A percentile compares a stretch with the other conserved stretches of the same genome.
These are phyloP conservation scores for Sinopyrophorus schimmeli DNA, from an alignment of 2,888 invertebrate species.

Conservation along the genomic window DNA sequence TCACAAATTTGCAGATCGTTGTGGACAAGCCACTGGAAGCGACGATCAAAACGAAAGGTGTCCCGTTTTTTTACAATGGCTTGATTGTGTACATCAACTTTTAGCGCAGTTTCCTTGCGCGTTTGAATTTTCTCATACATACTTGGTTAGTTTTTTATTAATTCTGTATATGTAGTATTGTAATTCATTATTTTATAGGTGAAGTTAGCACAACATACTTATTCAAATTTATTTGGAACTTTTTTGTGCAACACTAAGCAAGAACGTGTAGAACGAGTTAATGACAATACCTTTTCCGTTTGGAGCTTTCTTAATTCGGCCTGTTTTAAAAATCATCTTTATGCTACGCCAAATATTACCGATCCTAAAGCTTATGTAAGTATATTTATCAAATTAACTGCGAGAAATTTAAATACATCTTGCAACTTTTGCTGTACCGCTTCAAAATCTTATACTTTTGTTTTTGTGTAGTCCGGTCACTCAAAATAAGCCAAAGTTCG, in stretches of 20 bases:
- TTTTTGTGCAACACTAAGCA: conserved; percentile 88
- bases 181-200: conserved; percentile 65
- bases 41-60: conserved; percentile 95
- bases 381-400: too few relatives aligned
- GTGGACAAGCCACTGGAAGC: conserved; percentile 77
- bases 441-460: too few relatives aligned
- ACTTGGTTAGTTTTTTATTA: conserved; percentile 69
- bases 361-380: conserved; percentile 55
- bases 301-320: conserved; percentile 84
- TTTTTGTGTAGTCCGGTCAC: too few relatives aligned
- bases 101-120: conserved; percentile 85
- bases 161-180: too few relatives aligned
- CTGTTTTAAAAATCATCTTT: conserved; percentile 86
- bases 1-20: conserved; percentile 97
- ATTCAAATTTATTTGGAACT: conserved; percentile 96
- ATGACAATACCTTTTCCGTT: conserved; percentile 76
- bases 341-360: conserved; percentile 59
- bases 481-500: too few relatives aligned
- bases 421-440: too few relatives aligned
- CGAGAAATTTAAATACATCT: too few relatives aligned
- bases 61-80: conserved; percentile 97
- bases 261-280: conserved; percentile 69
- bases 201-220: conserved; percentile 92
- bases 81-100: conserved; percentile 95
- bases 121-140: conserved; percentile 94